A percentile compares a stretch with the other conserved stretches of the same genome.
phyloP scores from a whole-genome alignment of 2,113 vertebrate genomes.

The Bombycilla garrulus region DNA sequence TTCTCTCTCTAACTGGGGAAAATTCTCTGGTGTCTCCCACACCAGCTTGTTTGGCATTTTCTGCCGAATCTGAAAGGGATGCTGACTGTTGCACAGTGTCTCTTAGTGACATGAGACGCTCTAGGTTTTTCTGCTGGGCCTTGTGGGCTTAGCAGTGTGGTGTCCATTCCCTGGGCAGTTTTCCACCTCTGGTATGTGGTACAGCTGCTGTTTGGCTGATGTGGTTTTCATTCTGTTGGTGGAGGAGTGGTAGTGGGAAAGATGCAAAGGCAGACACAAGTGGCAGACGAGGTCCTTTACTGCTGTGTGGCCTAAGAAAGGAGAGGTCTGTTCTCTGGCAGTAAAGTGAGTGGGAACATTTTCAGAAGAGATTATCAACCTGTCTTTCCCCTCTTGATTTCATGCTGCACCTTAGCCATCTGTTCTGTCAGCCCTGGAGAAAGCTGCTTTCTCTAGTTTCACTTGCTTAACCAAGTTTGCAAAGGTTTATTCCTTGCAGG shows the following conservation, averaged over 20 bases:
- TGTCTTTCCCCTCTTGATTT: not conserved
- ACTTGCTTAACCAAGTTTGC: not conserved
- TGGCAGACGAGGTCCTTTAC: not conserved
- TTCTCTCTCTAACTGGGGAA: not conserved
- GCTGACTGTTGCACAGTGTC: not conserved
- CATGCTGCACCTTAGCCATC: not conserved
- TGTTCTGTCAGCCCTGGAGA: not conserved
- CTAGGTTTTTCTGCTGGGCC: not conserved
- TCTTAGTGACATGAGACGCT: not conserved
- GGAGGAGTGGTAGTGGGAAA: not conserved
- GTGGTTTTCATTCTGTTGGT: not conserved
- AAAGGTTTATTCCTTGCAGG: not conserved
- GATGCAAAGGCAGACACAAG: not conserved
- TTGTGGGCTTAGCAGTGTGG: accelerated
- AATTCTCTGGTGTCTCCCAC: not conserved
- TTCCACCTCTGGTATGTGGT: not conserved
- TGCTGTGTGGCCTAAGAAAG: not conserved
- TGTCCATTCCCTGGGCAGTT: not conserved
- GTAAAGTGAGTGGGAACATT: not conserved
- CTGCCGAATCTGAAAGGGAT: not conserved
- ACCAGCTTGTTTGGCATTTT: not conserved
- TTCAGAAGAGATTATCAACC: not conserved
- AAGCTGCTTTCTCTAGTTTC: not conserved
- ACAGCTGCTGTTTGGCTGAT: not conserved
- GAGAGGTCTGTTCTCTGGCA: not conserved